Base-by-base conservation (phyloP, 2,113 vertebrate genomes). In the Cephalopterus ornatus region DNA sequence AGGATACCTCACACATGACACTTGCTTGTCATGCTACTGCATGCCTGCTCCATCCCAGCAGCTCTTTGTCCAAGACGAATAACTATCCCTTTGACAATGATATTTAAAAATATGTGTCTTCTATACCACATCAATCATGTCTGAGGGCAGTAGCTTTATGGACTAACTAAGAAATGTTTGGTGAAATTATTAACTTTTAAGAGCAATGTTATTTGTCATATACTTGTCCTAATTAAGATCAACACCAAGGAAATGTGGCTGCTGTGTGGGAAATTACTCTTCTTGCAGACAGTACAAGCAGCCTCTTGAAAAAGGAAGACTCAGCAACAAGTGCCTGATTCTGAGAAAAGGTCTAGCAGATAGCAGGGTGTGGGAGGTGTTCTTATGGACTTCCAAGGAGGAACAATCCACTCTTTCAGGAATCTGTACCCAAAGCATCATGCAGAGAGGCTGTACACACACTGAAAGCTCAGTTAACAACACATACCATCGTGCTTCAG, bases 111-210 rank as follows among this genome's bases (percentile, higher is more conserved):
- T 24, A 71, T 0, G 1, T 42, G 59, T 37, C 46, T 85, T 85
- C 49, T 53, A 26, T 37, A 87, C 33, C 12, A 23, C 3, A 17
- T 53, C 85, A 80, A 24, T 39, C 32, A 94, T 85, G 44, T 68
- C 70, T n/a, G 49, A 82, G 79, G 35, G 15, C 55, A 94, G 71
- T 65, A 59, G 17, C 37, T 92, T 79, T 66, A 53, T 79, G 44
- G 62, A 33, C 42, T 52, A 92, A 85, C 70, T 85, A 90, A 79
- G 53, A 85, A 23, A 19, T 49, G 16, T 39, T 73, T n/a, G 32
- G 46, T 73, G 46, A 94, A 68, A 66, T 83, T 32, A 50, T 71
- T 79, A 80, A 71, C 23, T 70, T 76, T 94, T 87, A 95, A 95
- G 84, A 44, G 28, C 77, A 87, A 71, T 1, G 1, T 77, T 78